Evolutionary conservation across 2,797 vertebrate species (phyloP).

Genomic region (Phataginus tetradactyla): DNA sequence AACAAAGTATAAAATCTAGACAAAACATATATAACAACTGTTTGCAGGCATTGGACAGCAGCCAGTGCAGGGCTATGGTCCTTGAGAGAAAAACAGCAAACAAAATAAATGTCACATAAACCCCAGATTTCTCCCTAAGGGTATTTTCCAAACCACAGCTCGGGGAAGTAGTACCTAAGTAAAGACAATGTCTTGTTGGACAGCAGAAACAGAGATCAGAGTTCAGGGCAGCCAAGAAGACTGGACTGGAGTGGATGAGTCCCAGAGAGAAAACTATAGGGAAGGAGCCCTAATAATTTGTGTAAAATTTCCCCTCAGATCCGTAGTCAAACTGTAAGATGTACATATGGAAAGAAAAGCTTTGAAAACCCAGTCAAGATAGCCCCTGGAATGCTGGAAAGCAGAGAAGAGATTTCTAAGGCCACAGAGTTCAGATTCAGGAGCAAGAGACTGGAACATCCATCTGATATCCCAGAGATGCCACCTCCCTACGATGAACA

Average conservation of each 20-base stretch:
- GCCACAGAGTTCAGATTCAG: neutral
- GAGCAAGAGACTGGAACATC: neutral
- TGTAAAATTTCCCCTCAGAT: neutral
- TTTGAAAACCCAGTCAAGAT: neutral
- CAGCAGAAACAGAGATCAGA: neutral
- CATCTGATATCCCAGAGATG: neutral
- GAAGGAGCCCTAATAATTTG: neutral
- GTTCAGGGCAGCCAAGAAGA: neutral
- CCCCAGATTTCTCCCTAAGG: conserved; percentile 57
- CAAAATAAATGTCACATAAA: conserved; percentile 70
- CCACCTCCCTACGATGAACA: neutral
- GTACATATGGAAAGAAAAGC: neutral
- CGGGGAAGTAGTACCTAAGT: conserved; percentile 20
- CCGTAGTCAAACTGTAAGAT: neutral
- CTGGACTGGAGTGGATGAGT: neutral
- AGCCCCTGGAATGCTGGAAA: neutral
- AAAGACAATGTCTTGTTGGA: neutral
- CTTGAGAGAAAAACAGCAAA: conserved; percentile 60
- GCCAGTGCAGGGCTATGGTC: conserved; percentile 57
- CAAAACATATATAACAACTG: conserved; percentile 75
- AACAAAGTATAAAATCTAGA: conserved; percentile 73
- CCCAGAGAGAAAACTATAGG: neutral
- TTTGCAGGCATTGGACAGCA: conserved; percentile 68
- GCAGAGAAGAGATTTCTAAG: conserved; percentile 16
- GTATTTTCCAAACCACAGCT: conserved; percentile 67